These are phyloP conservation scores for Epinotia nisella DNA, from an alignment of 2,888 invertebrate species.

Conservation along the genomic window DNA sequence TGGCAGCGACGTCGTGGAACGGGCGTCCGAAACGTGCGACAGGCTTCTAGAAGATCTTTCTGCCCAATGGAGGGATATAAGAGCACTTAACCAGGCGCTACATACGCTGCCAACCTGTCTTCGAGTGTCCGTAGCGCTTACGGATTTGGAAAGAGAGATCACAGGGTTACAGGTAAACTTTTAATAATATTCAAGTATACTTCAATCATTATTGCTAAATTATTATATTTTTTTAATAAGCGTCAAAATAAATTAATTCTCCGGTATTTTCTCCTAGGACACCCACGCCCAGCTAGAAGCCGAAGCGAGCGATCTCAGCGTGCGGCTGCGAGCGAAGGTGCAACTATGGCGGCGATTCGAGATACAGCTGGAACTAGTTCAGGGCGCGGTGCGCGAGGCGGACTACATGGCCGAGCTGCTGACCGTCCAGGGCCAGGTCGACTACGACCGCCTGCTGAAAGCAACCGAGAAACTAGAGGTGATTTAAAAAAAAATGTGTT, in stretches of 20 bases:
- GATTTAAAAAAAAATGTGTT: constrained; percentile 59
- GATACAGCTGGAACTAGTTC: constrained; percentile 90
- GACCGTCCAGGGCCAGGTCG: constrained; percentile 93
- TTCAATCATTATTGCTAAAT: neutral
- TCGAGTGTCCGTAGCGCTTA: constrained; percentile 90
- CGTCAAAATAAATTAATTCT: neutral
- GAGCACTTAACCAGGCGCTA: constrained; percentile 89
- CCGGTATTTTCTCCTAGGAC: constrained; percentile 80
- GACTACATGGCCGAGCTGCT: constrained; percentile 95
- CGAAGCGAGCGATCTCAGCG: constrained; percentile 88
- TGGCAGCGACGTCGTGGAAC: constrained; percentile 91
- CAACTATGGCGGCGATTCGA: constrained; percentile 92
- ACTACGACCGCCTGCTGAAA: constrained; percentile 92
- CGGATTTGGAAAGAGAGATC: constrained; percentile 90
- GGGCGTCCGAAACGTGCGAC: constrained; percentile 90
- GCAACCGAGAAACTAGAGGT: constrained; percentile 95
- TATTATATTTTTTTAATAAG: neutral
- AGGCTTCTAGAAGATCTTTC: constrained; percentile 88
- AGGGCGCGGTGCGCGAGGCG: constrained; percentile 92
- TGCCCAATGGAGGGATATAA: constrained; percentile 90
- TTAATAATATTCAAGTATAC: neutral
- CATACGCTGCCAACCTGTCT: constrained; percentile 91
- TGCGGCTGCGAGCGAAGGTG: constrained; percentile 86
- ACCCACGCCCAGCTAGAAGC: constrained; percentile 89
- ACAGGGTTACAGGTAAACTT: constrained; percentile 83